phyloP scores from a whole-genome alignment of 2,797 vertebrate genomes.

The Mareca penelope region DNA sequence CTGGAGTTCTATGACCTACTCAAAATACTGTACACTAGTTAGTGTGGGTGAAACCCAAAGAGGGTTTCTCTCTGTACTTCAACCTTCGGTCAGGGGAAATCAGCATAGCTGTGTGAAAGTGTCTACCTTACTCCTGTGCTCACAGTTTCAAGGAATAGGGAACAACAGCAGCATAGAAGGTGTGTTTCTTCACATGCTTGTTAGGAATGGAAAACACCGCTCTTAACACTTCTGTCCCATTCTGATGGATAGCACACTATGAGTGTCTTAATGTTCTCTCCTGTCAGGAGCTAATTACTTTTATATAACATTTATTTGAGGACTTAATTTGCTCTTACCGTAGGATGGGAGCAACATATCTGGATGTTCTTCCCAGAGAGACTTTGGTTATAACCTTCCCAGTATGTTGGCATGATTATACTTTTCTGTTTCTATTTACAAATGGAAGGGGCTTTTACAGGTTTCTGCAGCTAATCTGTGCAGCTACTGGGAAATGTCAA shows the following conservation, averaged over 20 bases:
- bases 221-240: not conserved
- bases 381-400: not conserved
- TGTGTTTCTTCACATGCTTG: not conserved
- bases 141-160: not conserved
- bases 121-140: not conserved
- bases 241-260: not conserved
- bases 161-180: not conserved
- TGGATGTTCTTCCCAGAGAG: not conserved
- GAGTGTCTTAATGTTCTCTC: not conserved
- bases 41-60: not conserved
- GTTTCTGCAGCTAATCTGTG: not conserved
- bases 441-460: not conserved
- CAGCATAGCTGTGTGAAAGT: not conserved
- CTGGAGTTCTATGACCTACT: not conserved
- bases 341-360: not conserved
- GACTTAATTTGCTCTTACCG: not conserved
- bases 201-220: not conserved
- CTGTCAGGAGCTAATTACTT: not conserved
- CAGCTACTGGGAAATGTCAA: not conserved
- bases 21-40: not conserved
- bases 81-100: fast-evolving
- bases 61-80: not conserved
- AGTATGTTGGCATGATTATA: not conserved
- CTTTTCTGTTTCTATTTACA: not conserved
- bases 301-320: not conserved